Evolutionary conservation across 2,888 invertebrate species (phyloP).

Genomic region (Myopa tessellatipennis): DNA sequence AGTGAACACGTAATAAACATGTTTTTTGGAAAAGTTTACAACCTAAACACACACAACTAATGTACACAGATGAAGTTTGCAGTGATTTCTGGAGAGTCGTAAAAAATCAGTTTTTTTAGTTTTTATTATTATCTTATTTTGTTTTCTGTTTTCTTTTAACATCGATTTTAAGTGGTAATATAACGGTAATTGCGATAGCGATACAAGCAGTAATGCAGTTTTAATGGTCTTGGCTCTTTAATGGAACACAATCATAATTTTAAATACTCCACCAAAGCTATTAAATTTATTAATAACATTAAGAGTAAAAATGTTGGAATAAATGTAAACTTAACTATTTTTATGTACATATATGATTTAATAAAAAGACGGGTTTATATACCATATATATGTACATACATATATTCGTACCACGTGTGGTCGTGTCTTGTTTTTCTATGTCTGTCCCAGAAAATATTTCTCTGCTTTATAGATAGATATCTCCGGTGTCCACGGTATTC

Average conservation of each 20-base stretch:
- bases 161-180: neutral
- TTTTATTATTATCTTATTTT: neutral
- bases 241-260: neutral
- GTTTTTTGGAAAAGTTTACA: too few species aligned
- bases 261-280: neutral
- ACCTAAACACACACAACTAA: too few species aligned
- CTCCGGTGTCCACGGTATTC: too few species aligned
- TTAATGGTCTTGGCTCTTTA: neutral
- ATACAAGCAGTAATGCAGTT: neutral
- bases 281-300: slow-evolving; percentile 2
- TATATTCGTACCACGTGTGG: too few species aligned
- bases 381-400: too few species aligned
- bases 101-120: neutral
- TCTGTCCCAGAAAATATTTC: too few species aligned
- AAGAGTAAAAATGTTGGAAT: neutral
- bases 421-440: too few species aligned
- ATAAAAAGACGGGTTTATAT: too few species aligned
- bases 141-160: neutral
- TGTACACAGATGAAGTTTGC: neutral
- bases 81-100: neutral
- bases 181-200: neutral
- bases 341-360: slow-evolving; percentile 11
- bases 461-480: too few species aligned
- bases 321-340: slow-evolving; percentile 3
- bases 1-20: too few species aligned